These are phyloP conservation scores for Mnemiopsis leidyi DNA, from an alignment of 37 sponge, comb jelly and placozoan genomes.

Conservation along the genomic window DNA sequence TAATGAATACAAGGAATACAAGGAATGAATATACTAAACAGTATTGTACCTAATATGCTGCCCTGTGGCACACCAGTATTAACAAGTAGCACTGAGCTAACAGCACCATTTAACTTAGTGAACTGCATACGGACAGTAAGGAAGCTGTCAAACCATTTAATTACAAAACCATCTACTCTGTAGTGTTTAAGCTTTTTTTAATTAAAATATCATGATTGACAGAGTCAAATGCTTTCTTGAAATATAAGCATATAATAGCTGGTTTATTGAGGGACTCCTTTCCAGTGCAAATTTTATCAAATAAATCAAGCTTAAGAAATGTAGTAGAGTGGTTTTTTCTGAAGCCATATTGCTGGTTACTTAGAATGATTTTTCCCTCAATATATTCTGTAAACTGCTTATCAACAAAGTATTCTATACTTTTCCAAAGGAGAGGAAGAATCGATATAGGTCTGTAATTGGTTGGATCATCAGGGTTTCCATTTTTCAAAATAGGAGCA, in stretches of 20 bases:
- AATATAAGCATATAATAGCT: not conserved
- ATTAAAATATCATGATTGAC: not conserved
- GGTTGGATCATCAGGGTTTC: not conserved
- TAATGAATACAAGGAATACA: too few species aligned
- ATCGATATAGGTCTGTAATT: conserved; percentile 7
- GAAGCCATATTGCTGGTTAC: not conserved
- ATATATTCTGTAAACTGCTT: not conserved
- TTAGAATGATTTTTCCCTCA: not conserved
- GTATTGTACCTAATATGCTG: not conserved
- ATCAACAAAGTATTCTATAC: not conserved
- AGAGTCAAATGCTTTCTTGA: conserved; percentile 3
- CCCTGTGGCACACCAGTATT: not conserved
- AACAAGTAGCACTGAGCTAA: not conserved
- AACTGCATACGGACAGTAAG: not conserved
- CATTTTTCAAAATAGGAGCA: not conserved
- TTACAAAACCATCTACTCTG: not conserved
- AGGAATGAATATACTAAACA: too few species aligned
- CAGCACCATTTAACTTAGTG: not conserved
- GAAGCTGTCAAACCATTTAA: not conserved
- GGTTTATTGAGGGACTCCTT: not conserved
- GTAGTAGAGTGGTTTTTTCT: conserved; percentile 20
- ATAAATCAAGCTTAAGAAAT: not conserved
- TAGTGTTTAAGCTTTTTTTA: not conserved
- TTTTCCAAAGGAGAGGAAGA: not conserved
- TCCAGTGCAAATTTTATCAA: not conserved